phyloP scores from a whole-genome alignment of 2,888 invertebrate genomes.

The Patella pellucida region DNA sequence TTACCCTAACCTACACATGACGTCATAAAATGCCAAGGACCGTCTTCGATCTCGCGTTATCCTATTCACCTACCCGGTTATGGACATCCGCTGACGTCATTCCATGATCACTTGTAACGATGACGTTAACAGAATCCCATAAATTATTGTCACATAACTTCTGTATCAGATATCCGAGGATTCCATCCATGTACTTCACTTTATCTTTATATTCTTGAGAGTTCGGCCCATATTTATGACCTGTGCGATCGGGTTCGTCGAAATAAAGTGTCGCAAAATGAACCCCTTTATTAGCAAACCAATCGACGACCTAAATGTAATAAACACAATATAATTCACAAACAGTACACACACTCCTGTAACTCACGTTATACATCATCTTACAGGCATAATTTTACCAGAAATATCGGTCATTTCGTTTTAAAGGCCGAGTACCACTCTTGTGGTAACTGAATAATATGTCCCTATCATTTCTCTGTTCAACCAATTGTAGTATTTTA shows the following conservation, averaged over 20 bases:
- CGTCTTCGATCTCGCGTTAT: too few relatives aligned
- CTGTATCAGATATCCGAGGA: not conserved
- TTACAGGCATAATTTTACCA: too few relatives aligned
- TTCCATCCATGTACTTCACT: slow-evolving; percentile 49
- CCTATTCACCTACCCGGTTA: slow-evolving; percentile 40
- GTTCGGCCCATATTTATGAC: slow-evolving; percentile 56
- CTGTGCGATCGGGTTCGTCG: slow-evolving; percentile 56
- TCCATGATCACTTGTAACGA: slow-evolving; percentile 64
- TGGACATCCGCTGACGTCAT: slow-evolving; percentile 51
- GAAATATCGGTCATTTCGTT: too few relatives aligned
- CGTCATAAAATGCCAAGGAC: too few relatives aligned
- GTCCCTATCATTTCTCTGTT: too few relatives aligned
- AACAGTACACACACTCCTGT: too few relatives aligned
- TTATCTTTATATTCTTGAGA: slow-evolving; percentile 39
- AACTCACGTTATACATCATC: too few relatives aligned
- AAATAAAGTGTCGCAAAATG: slow-evolving; percentile 57
- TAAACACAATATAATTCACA: too few relatives aligned
- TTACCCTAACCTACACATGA: too few relatives aligned
- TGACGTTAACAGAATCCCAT: slow-evolving; percentile 49
- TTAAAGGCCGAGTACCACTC: too few relatives aligned
- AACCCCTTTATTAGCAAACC: slow-evolving; percentile 45
- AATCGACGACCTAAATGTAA: slow-evolving; percentile 64
- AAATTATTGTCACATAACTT: slow-evolving; percentile 10
- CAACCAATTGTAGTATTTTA: too few relatives aligned
- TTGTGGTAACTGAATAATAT: too few relatives aligned